Evolutionary conservation across 2,797 vertebrate genomes (phyloP), one percentile per base, ranked within the genome.

Genomic region (Brachyalestes nurse): DNA sequence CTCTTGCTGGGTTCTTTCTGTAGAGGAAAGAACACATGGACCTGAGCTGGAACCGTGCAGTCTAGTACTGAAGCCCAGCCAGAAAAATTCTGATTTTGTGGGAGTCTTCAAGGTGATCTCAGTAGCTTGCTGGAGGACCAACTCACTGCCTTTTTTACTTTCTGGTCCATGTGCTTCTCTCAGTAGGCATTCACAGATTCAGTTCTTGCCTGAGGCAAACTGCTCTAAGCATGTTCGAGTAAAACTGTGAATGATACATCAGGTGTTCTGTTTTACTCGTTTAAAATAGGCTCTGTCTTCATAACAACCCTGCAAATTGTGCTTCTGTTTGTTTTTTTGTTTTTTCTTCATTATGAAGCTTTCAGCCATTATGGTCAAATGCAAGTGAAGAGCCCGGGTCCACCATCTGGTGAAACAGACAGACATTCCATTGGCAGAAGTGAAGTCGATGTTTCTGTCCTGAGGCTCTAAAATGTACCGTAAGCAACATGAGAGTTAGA

Each of bases 401-500:
- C 21, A 28, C 49, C 69, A 71, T 45, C 45, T 45, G 42, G 21
- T 69, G 66, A 49, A 23, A 10, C 5, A 34, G 34, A 17, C 34
- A 42, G 25, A 53, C n/a, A 45, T 69, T 66, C 64, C 62, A 40
- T 8, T 17, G 8, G 38, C n/a, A 16, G 65, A 45, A 69, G 67
- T 51, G 42, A 42, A 42, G 42, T 42, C 28, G 51, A 28, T 38
- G 62, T 66, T 66, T 38, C 19, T 66, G 64, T 66, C 64, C 64
- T 42, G 4, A 66, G 38, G 64, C 34, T 65, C 34, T 34, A 8
- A n/a, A 65, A 65, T 40, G 28, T 34, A 34, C 23, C n/a, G 5
- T 25, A 61, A 61, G 23, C 8, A 61, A 61, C 23, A 25, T 14
- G 5, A 34, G 61, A 38, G 13, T 13, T 25, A 64, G 61, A 34